Conservation (phyloP, 2,113 vertebrate species). For the Lepisosteus oculatus region DNA sequence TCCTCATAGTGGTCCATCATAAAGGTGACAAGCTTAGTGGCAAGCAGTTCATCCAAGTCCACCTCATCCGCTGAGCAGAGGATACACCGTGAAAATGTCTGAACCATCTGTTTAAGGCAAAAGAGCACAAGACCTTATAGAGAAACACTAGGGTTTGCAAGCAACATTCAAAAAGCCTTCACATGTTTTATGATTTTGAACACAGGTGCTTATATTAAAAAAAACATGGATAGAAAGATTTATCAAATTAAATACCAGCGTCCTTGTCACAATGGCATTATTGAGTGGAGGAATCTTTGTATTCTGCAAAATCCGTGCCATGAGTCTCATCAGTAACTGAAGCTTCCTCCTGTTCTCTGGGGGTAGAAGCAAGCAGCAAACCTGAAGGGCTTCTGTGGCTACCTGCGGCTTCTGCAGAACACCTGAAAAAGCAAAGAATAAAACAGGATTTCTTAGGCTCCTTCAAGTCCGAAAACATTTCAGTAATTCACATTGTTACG, state of each 20-base stretch:
- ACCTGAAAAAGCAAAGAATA: conserved; percentile 21
- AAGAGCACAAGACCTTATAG: no score
- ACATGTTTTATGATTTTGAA: no score
- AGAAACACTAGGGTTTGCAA: no score
- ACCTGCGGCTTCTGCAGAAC: conserved; percentile 49
- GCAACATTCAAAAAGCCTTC: no score
- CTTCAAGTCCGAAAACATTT: no score
- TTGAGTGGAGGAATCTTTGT: conserved; percentile 72
- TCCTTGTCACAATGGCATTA: conserved; percentile 67
- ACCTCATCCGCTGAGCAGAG: conserved; percentile 79
- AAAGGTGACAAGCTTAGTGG: conserved; percentile 77
- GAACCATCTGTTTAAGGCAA: conserved; percentile 65
- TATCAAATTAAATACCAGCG: conserved; percentile 56
- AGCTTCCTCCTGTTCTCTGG: conserved; percentile 76
- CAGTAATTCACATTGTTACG: no score
- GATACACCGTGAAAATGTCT: conserved; percentile 79
- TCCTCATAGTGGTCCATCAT: conserved; percentile 78
- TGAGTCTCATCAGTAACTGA: conserved; percentile 77
- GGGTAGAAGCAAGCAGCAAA: conserved; percentile 77
- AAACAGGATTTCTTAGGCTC: no score
- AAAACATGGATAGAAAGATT: no score
- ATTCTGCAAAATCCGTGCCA: conserved; percentile 71
- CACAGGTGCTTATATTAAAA: no score
- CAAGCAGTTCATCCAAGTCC: conserved; percentile 80
- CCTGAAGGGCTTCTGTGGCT: conserved; percentile 74